Base-by-base conservation (phyloP, 2,888 invertebrate species). In the Marasmarcha lunaedactyla region DNA sequence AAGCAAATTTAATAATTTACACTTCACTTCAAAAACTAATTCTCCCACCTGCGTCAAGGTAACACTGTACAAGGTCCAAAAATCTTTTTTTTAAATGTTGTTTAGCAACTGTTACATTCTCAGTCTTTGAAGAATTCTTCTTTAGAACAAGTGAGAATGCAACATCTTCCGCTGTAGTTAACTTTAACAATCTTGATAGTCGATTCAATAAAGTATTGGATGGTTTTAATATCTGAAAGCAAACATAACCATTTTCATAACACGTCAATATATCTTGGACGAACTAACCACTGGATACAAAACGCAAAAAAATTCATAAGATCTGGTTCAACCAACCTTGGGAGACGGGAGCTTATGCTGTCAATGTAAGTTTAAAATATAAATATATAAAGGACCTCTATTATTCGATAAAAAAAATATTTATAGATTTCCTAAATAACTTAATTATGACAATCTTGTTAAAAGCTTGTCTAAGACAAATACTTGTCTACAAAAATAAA, bases 151-250 rank as follows among this genome's bases (percentile, higher is more conserved):
- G 85, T 42, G 94, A 93, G 74, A 97, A 90, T 38, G 93, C 91
- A 60, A 96, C 93, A 86, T 97, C 97, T 79, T 96, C 94, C 36
- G 95, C 91, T 55, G 93, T 89, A 45, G 91, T 91, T 60, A 97
- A 88, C 69, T 92, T 92, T 60, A 96, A 87, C 59, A 93, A 88
- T 85, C 93, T 92, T 73, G 92, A 91, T 57, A 97, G 86, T 65
- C 94, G 92, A 61, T 87, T 86, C 69, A 97, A 89, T 67, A 96
- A 88, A 68, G 93, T 91, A 54, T 89, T 85, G 54, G 92, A 87
- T 52, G 93, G 88, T 76, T 91, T 91, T 56, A 94, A 81, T 58
- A 88, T 89, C 95, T 95, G 85, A 51, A 78, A 78, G 48, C 43
- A 57, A 57, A 42, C 42, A 40, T 49, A 49, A 34, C 48, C 45